Evolutionary conservation across 2,113 vertebrate genomes (phyloP), one percentile per base, ranked within the genome.

Genomic region (Junco hyemalis): DNA sequence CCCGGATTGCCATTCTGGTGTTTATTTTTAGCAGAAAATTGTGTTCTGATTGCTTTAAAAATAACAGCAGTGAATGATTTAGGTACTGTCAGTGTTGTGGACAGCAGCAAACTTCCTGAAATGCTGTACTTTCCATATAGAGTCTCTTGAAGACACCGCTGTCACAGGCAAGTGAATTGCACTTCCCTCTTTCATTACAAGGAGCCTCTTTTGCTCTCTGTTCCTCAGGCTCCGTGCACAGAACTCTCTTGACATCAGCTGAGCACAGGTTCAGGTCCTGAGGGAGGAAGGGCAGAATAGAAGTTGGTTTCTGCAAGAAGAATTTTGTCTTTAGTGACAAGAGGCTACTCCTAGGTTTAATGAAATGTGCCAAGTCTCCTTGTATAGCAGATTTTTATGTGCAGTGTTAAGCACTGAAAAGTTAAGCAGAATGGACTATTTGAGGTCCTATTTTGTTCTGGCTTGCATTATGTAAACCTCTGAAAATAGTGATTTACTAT

Each of bases 401-500:
- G 73, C 48, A 38, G 59, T 44, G 19, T 40, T 82, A 93, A 48
- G 38, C 64, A 40, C 89, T 77, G 81, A 56, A 59, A 94, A 93
- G 84, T 86, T 73, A 44, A 74, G 65, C 72, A 78, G 85, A 81
- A 86, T 51, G 74, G 90, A 90, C 71, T 2, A 0, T 81, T 56
- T 68, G 84, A 90, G 70, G 60, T 90, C 73, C 83, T 93, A 3
- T 74, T 92, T 79, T 65, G 69, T 50, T n/a, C 81, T 81, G 94
- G 95, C 89, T 95, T 95, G 76, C 85, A 60, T 95, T 73, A 88
- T 87, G 71, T 94, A 95, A 86, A 89, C 88, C 77, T 70, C 59
- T 92, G 95, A 96, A 95, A 81, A 79, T 88, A 96, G 94, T 90
- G 94, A 95, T 97, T 96, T 92, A 86, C 80, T 93, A 92, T 94